These are phyloP conservation scores for Crypturellus tataupa DNA, from an alignment of 2,797 vertebrate genomes.

Conservation along the genomic window DNA sequence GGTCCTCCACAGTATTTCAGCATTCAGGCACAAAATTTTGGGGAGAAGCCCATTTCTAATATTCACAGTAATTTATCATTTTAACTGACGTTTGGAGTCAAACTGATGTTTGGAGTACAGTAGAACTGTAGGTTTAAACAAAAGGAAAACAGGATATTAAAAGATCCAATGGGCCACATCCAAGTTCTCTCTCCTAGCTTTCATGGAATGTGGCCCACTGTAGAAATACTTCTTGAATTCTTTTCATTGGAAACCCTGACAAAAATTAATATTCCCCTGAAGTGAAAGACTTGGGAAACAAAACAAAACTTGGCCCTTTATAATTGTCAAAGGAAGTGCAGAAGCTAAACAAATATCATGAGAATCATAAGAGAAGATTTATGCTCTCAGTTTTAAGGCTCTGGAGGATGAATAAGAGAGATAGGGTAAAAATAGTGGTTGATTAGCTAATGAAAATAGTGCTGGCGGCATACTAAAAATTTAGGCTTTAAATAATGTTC, in stretches of 20 bases:
- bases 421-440: not conserved
- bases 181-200: slow-evolving; percentile 34
- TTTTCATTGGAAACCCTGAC: slow-evolving; percentile 24
- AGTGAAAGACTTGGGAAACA: slow-evolving; percentile 60
- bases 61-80: slow-evolving; percentile 17
- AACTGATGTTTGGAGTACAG: not conserved
- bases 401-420: not conserved
- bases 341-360: slow-evolving; percentile 21
- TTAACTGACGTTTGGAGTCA: too few relatives aligned
- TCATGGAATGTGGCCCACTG: slow-evolving; percentile 15
- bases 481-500: not conserved
- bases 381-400: not conserved
- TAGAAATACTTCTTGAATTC: slow-evolving; percentile 48
- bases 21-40: slow-evolving; percentile 1
- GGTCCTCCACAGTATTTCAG: not conserved
- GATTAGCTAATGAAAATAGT: not conserved
- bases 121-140: slow-evolving; percentile 22
- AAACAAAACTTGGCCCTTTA: slow-evolving; percentile 16
- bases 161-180: not conserved
- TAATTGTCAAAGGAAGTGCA: slow-evolving; percentile 12
- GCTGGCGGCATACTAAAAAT: not conserved
- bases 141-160: slow-evolving; percentile 51
- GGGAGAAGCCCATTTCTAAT: slow-evolving; percentile 26
- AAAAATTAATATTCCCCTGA: slow-evolving; percentile 45
- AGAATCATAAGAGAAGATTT: not conserved